Evolutionary conservation across 2,113 vertebrate genomes (phyloP), one percentile per base, ranked within the genome.

Genomic region (Prolemur simus): DNA sequence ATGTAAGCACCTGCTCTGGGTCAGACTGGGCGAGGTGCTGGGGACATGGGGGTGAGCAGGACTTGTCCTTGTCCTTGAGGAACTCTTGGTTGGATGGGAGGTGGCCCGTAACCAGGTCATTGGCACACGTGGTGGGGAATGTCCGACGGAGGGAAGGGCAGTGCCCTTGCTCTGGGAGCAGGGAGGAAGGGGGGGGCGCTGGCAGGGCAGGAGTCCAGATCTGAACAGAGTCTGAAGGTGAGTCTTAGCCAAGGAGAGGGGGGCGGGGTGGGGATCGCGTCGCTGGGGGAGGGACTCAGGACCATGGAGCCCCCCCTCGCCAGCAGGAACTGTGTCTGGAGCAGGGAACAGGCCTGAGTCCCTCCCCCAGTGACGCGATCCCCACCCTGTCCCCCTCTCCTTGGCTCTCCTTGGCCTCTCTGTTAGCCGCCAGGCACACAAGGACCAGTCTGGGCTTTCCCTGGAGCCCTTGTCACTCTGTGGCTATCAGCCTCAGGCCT

Each of bases 221-320:
- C 56, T 21, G 17, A 49, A 5, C 5, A 6, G 64, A 32, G 73
- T 18, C 3, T 1, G 32, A 20, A 20, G 37, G 14, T 2, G 8
- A 13, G 20, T 45, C 60, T 69, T 20, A 5, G 29, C 37, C 42
- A 56, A 45, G 69, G 23, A 6, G 23, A 32, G n/a, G 34, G 2
- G 29, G 0, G 2, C 4, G 0, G 3, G 34, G 42, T 47, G 47
- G 42, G 87, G 29, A 23, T 9, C 1, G 1, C 37, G 18, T 14
- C 18, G 23, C 66, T 37, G 13, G 42, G 58, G 1, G 9, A 78
- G 77, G 12, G 32, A 32, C 32, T 42, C 9, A 5, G 7, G 63
- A 58, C 34, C 25, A 21, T 3, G 15, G 15, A 12, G 3, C 27
- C 45, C 13, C 20, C 21, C 74, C 49, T 15, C 7, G 9, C 37